phyloP scores from a whole-genome alignment of 2,797 vertebrate genomes.

The Borostomias antarcticus region DNA sequence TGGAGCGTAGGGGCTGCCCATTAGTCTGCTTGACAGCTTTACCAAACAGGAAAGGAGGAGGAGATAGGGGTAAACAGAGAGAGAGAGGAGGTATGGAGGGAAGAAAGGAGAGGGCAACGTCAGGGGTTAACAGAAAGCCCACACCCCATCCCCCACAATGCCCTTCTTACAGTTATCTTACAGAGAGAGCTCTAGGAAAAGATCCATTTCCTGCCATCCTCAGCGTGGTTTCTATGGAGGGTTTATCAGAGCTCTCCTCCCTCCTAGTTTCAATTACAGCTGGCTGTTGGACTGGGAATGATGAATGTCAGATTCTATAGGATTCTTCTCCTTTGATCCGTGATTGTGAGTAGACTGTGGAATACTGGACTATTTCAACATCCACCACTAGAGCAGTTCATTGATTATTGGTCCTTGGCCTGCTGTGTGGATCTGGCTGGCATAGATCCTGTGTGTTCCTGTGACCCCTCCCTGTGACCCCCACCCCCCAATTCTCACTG shows the following conservation, averaged over 20 bases:
- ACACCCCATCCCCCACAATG: neutral
- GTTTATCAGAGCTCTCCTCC: neutral
- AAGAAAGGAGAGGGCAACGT: neutral
- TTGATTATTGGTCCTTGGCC: too few species aligned
- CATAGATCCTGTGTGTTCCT: neutral
- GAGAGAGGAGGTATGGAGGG: neutral
- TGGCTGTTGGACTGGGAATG: neutral
- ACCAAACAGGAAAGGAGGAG: neutral
- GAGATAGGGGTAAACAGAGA: neutral
- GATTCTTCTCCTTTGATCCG: too few species aligned
- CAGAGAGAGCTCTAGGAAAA: conserved; percentile 7
- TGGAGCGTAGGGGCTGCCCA: conserved; percentile 21
- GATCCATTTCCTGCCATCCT: neutral
- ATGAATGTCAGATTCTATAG: neutral
- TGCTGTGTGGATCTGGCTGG: neutral
- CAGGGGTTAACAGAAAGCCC: conserved; percentile 23
- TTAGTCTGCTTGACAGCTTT: conserved; percentile 46
- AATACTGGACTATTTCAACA: too few species aligned
- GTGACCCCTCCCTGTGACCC: neutral
- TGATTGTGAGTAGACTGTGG: too few species aligned
- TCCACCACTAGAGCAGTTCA: too few species aligned
- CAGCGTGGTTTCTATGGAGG: neutral
- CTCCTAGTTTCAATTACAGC: neutral
- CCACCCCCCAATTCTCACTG: too few species aligned
- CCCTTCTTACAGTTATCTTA: conserved; percentile 7